These are phyloP conservation scores for Cephus rjabovi DNA, from an alignment of 2,888 invertebrate genomes.

Conservation along the genomic window DNA sequence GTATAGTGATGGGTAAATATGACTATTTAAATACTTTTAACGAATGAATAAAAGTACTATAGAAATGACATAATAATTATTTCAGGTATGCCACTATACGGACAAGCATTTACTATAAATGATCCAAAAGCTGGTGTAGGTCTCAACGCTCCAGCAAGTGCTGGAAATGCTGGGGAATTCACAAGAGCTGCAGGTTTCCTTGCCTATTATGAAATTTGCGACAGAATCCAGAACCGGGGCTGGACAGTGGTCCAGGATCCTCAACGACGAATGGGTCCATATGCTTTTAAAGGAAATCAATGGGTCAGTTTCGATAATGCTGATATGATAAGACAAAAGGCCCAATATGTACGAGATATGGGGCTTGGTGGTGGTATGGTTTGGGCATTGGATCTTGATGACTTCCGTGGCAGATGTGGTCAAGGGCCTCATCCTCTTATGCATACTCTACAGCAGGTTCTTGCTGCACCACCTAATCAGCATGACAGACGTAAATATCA, in stretches of 20 bases:
- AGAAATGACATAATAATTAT: background rate
- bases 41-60: background rate
- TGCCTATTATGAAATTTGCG: slow-evolving; percentile 92
- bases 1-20: slow-evolving; percentile 80
- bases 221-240: slow-evolving; percentile 79
- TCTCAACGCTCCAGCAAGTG: slow-evolving; percentile 80
- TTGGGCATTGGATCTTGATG: slow-evolving; percentile 91
- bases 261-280: slow-evolving; percentile 85
- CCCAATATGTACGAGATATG: slow-evolving; percentile 80
- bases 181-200: slow-evolving; percentile 88
- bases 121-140: slow-evolving; percentile 66
- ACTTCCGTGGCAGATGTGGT: slow-evolving; percentile 81
- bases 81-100: slow-evolving; percentile 82
- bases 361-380: slow-evolving; percentile 90
- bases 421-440: slow-evolving; percentile 85
- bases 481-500: slow-evolving; percentile 51
- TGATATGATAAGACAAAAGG: slow-evolving; percentile 82
- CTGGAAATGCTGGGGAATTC: slow-evolving; percentile 86
- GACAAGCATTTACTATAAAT: slow-evolving; percentile 81
- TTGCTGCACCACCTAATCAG: slow-evolving; percentile 68
- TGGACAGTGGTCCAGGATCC: slow-evolving; percentile 87
- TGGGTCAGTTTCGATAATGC: slow-evolving; percentile 93
- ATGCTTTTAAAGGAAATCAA: slow-evolving; percentile 86
- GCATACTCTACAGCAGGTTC: slow-evolving; percentile 79
- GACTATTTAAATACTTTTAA: background rate